Evolutionary conservation across 2,888 invertebrate species (phyloP).

Genomic region (Carterocephalus palaemon): DNA sequence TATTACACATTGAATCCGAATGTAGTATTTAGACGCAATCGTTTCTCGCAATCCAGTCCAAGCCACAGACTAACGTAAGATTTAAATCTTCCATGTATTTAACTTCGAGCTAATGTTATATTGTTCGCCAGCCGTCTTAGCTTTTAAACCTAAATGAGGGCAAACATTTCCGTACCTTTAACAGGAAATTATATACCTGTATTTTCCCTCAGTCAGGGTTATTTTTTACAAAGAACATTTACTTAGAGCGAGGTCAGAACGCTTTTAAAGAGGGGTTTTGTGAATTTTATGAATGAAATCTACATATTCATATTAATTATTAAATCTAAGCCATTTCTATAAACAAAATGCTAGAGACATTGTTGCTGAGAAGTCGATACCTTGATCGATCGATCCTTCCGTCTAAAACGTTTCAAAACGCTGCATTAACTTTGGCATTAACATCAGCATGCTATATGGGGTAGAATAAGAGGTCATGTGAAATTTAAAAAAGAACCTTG

Average conservation of each 20-base stretch:
- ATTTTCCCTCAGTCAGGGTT: constrained; percentile 32
- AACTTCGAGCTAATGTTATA: constrained; percentile 8
- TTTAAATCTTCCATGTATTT: constrained; percentile 11
- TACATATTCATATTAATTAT: no score
- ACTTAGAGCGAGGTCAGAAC: constrained; percentile 13
- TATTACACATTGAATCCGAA: constrained; percentile 29
- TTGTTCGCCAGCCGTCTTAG: constrained; percentile 28
- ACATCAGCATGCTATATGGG: no score
- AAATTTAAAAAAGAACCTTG: no score
- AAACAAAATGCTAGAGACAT: no score
- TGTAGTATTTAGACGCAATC: constrained; percentile 29
- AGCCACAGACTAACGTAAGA: constrained; percentile 2
- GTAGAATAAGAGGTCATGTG: no score
- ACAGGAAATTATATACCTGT: constrained; percentile 41
- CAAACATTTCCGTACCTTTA: constrained; percentile 35
- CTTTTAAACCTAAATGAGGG: constrained; percentile 35
- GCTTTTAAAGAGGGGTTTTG: constrained; percentile 35
- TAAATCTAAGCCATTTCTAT: no score
- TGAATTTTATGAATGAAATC: constrained; percentile 28
- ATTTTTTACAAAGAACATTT: constrained; percentile 19
- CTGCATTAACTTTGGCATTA: no score
- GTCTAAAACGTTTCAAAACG: no score
- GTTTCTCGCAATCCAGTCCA: constrained; percentile 29
- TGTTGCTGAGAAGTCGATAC: no score
- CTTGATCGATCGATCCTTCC: no score